Evolutionary conservation across 2,797 vertebrate species (phyloP).

Genomic region (Argyrosomus regius): DNA sequence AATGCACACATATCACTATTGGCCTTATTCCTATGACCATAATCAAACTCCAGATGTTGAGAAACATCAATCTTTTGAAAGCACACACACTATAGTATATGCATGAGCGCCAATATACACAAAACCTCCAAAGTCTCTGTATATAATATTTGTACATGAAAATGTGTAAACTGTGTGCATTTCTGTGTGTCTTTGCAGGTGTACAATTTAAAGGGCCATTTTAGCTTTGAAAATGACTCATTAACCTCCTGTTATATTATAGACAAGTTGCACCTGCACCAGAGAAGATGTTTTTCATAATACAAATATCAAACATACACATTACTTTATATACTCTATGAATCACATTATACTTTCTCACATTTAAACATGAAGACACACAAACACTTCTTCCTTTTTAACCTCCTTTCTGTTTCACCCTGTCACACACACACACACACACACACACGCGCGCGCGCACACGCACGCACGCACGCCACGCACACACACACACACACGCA

Average conservation of each 20-base stretch:
- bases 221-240: slow-evolving; percentile 1
- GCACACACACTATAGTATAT: not conserved
- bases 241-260: slow-evolving; percentile 34
- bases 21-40: slow-evolving; percentile 37
- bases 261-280: slow-evolving; percentile 31
- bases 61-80: slow-evolving; percentile 34
- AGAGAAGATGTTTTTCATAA: not conserved
- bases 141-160: slow-evolving; percentile 46
- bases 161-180: slow-evolving; percentile 44
- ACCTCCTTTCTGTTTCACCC: slow-evolving; percentile 24
- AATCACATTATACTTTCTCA: not conserved
- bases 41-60: slow-evolving; percentile 61
- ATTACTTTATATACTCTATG: not conserved
- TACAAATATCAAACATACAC: not conserved
- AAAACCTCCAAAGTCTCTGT: slow-evolving; percentile 22
- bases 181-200: slow-evolving; percentile 40
- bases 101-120: slow-evolving; percentile 18
- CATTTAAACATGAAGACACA: not conserved
- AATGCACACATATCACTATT: slow-evolving; percentile 35
- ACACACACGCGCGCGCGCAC: no score
- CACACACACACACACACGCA: not conserved
- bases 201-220: not conserved
- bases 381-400: not conserved
- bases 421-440: slow-evolving; percentile 10
- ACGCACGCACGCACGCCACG: no score